phyloP scores from a whole-genome alignment of 2,113 vertebrate genomes.

The Mormyrus lacerda region DNA sequence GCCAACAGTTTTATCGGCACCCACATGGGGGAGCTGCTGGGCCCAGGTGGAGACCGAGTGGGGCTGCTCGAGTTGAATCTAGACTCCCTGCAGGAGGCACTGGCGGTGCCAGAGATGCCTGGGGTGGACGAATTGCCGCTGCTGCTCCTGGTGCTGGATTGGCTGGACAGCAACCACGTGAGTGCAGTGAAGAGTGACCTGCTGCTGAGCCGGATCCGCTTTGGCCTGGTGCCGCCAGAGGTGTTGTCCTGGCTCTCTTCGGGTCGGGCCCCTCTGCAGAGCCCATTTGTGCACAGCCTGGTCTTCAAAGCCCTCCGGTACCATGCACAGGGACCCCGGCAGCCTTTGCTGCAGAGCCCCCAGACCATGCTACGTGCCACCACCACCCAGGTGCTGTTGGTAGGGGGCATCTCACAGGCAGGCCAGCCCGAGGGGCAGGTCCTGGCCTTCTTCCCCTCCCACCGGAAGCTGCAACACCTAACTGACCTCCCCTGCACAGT shows the following conservation, averaged over 20 bases:
- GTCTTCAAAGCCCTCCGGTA: slow-evolving; percentile 83
- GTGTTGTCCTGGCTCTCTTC: slow-evolving; percentile 61
- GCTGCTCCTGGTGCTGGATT: slow-evolving; percentile 69
- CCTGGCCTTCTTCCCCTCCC: slow-evolving; percentile 69
- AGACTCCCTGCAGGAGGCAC: slow-evolving; percentile 61
- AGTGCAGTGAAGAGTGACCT: slow-evolving; percentile 59
- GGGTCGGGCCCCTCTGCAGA: slow-evolving; percentile 58
- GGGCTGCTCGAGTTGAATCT: slow-evolving; percentile 73
- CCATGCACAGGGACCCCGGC: slow-evolving; percentile 64
- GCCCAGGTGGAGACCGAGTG: slow-evolving; percentile 40
- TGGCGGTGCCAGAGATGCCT: slow-evolving; percentile 69
- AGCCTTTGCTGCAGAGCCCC: slow-evolving; percentile 73
- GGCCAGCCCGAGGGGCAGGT: slow-evolving; percentile 63
- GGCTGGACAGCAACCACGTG: slow-evolving; percentile 70
- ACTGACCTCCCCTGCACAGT: slow-evolving; percentile 56
- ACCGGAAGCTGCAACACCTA: slow-evolving; percentile 62
- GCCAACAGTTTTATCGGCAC: slow-evolving; percentile 66
- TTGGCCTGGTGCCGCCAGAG: slow-evolving; percentile 59
- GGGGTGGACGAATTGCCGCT: slow-evolving; percentile 67
- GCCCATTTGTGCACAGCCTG: slow-evolving; percentile 68
- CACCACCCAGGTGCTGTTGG: slow-evolving; percentile 63
- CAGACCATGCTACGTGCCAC: slow-evolving; percentile 67
- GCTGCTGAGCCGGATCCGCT: slow-evolving; percentile 74
- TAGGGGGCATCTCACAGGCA: slow-evolving; percentile 63
- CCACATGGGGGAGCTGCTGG: slow-evolving; percentile 65